phyloP scores from a whole-genome alignment of 1,140 invertebrate genomes.

The Limonius californicus region DNA sequence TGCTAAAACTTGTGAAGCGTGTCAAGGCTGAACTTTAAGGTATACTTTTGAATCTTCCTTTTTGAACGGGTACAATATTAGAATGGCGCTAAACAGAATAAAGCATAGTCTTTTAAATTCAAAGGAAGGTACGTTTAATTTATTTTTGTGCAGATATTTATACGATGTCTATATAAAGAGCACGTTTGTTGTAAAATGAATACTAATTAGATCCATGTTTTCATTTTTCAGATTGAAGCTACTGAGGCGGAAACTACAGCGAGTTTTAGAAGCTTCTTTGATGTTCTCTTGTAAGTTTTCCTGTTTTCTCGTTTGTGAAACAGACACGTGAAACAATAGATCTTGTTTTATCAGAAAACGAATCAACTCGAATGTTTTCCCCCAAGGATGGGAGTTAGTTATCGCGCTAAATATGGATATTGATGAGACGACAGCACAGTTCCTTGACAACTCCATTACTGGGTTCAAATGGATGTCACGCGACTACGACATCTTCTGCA shows the following conservation, averaged over 20 bases:
- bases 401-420: slow-evolving; percentile 4
- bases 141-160: too few relatives aligned
- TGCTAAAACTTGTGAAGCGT: too few relatives aligned
- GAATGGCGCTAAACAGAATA: too few relatives aligned
- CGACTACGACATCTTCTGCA: slow-evolving; percentile 4
- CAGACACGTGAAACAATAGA: neutral
- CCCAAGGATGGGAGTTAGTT: neutral
- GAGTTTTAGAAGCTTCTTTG: slow-evolving; percentile 7
- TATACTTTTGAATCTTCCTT: too few relatives aligned
- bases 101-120: too few relatives aligned
- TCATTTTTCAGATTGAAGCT: neutral
- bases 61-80: too few relatives aligned
- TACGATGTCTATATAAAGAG: too few relatives aligned
- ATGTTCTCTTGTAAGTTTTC: neutral
- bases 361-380: neutral
- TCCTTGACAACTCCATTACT: slow-evolving; percentile 9
- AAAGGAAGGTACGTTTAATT: too few relatives aligned
- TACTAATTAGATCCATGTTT: too few relatives aligned
- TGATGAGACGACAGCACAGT: slow-evolving; percentile 1
- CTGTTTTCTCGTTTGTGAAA: slow-evolving; percentile 3
- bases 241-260: neutral
- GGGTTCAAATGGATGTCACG: slow-evolving; percentile 6
- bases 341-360: slow-evolving; percentile 1
- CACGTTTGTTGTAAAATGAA: too few relatives aligned
- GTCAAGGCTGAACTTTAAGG: too few relatives aligned